phyloP scores from a whole-genome alignment of 2,797 vertebrate genomes.

The Acipenser oxyrinchus region DNA sequence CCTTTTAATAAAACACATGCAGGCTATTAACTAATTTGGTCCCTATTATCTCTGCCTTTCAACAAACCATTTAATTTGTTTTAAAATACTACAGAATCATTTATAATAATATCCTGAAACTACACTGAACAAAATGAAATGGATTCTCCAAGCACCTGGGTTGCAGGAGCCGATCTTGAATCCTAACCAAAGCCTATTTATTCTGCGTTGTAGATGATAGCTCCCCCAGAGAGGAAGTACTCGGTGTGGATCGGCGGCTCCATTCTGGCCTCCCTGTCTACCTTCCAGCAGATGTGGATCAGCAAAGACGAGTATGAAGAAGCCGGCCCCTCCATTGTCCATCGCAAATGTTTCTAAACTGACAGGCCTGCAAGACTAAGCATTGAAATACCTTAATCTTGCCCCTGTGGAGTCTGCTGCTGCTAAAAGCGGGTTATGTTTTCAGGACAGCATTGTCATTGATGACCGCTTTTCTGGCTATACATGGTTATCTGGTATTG shows the following conservation, averaged over 20 bases:
- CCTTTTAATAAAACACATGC: too few species aligned
- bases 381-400: too few species aligned
- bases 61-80: too few species aligned
- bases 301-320: slow-evolving; percentile 46
- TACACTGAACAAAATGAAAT: too few species aligned
- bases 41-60: too few species aligned
- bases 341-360: slow-evolving; percentile 42
- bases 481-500: slow-evolving; percentile 8
- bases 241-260: slow-evolving; percentile 47
- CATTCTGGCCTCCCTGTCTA: slow-evolving; percentile 46
- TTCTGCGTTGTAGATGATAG: slow-evolving; percentile 35
- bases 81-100: too few species aligned
- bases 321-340: slow-evolving; percentile 41
- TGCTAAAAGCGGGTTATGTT: neutral
- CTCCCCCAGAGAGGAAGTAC: slow-evolving; percentile 43
- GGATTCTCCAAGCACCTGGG: too few species aligned
- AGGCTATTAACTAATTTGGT: too few species aligned
- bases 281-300: slow-evolving; percentile 50
- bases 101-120: too few species aligned
- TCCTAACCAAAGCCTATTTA: neutral
- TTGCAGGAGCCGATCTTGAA: too few species aligned
- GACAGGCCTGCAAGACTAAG: too few species aligned
- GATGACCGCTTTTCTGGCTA: neutral
- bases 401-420: neutral
- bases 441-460: too few species aligned